Evolutionary conservation across 2,888 invertebrate species (phyloP), one percentile per base, ranked within the genome.

Genomic region (Blastobasis adustella): DNA sequence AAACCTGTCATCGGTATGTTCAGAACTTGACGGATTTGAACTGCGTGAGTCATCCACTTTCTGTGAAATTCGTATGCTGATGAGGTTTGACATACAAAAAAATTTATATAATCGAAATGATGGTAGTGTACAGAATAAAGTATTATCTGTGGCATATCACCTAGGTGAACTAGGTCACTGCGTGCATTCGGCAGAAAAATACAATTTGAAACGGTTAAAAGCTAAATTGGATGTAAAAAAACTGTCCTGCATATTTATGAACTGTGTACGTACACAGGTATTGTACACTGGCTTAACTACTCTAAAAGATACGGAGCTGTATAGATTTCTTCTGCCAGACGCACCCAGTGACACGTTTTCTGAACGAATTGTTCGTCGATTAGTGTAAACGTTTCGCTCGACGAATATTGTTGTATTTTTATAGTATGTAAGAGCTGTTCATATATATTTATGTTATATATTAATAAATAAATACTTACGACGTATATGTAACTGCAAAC

Each of bases 381-480:
- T 49, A 58, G 71, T 71, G 71, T 67, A 69, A 63, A 63, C 57
- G 63, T 71, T 69, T 66, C 66, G 60, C 59, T 67, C 60, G 66
- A 72, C 65, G 69, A 71, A 73, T 67, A 80, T 85, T 85, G 83
- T 86, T 83, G 82, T 86, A 86, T 82, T 83, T 83, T 85, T 83
- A 80, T 82, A 86, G 84, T 80, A 60, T 63, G 69, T 81, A 82
- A 85, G 82, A 71, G 63, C 69, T 76, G 74, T 82, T 82, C 71
- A 71, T 74, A 72, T 67, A 41, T 54, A 54, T 54, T 46, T 54
- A 49, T 50, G 53, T 50, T 54, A 47, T 54, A 46, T 52, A 51
- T 48, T 42, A 23, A 23, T 23, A 23, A 23, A 23, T 23, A 23
- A 23, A 23, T 23, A 23, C 23, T 23, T 23, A 23, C 23, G 23